Conservation (phyloP, 2,888 invertebrate genomes). For the Mayetiola destructor region DNA sequence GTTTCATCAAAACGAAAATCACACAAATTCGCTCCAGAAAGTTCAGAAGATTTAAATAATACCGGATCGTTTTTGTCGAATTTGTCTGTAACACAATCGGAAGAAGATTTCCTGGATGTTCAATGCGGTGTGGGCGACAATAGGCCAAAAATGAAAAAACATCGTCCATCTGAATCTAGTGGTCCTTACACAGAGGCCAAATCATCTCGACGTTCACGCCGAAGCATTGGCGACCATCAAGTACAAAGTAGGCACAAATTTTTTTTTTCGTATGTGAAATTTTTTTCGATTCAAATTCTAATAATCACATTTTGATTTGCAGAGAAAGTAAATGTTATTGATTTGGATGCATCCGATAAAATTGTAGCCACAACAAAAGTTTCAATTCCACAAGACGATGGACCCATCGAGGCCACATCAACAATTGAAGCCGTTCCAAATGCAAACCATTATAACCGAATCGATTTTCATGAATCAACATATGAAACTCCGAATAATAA, state of each 20-base stretch:
- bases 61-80: constrained; percentile 46
- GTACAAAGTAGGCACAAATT: not conserved
- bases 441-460: constrained; percentile 24
- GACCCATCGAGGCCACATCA: constrained; percentile 53
- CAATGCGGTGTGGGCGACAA: too few relatives aligned
- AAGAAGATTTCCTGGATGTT: constrained; percentile 34
- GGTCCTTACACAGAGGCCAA: constrained; percentile 26
- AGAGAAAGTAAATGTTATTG: constrained; percentile 29
- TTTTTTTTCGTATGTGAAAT: not conserved
- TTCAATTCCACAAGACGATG: constrained; percentile 45
- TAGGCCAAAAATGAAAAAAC: constrained; percentile 34
- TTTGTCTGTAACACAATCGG: constrained; percentile 33
- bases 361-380: constrained; percentile 64
- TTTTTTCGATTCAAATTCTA: not conserved
- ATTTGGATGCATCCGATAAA: constrained; percentile 43
- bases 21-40: constrained; percentile 28
- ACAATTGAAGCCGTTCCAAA: constrained; percentile 48
- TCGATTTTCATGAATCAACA: not conserved
- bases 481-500: not conserved
- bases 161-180: constrained; percentile 33
- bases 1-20: constrained; percentile 36
- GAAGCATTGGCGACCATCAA: not conserved
- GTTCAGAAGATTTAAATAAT: constrained; percentile 51
- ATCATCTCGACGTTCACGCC: constrained; percentile 24
- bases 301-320: constrained; percentile 14